Base-by-base conservation (phyloP, 1,140 invertebrate genomes). In the Pygmarrhopalites habei region DNA sequence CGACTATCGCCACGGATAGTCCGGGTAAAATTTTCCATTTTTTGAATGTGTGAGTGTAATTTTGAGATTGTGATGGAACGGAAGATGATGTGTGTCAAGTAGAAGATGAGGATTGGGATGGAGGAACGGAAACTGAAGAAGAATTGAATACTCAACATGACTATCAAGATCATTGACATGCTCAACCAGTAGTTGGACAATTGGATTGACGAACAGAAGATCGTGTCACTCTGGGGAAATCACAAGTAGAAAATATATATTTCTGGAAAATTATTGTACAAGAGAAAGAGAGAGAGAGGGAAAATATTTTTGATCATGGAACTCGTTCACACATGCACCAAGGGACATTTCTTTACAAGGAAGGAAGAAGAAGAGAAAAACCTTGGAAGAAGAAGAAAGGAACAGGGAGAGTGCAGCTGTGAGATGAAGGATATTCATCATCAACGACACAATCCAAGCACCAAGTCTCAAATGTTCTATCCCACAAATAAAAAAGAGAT, bases 121-220 rank as follows among this genome's bases (percentile, higher is more conserved):
- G 46, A 49, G 21, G 10, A 12, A 12, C 46, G 46, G 23, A 49
- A 49, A 21, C 46, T 49, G 46, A 49, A 49, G 46, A 49, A 49
- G 46, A 49, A 49, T 19, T 49, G 46, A 10, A 49, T 7, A 19
- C 15, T n/a, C 5, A 49, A 10, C 15, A 23, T 23, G 10, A 49
- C 46, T 7, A 49, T 15, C 46, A 49, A 23, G 15, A 49, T 14
- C 10, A 23, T 49, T 7, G 46, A 49, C 23, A 49, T 49, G 15
- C 15, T 49, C 5, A 15, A 21, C 46, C 46, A 49, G 46, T 49
- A 49, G 21, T 10, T 12, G 23, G 7, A 15, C 5, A 12, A 49
- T 49, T 49, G 46, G 35, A 39, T 39, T 17, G 35, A 39, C 17
- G 35, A 7, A 17, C 7, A 39, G 35, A 17, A 39, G 10, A n/a